These are phyloP conservation scores for Heliconius sara DNA, from an alignment of 2,888 invertebrate species.

Conservation along the genomic window DNA sequence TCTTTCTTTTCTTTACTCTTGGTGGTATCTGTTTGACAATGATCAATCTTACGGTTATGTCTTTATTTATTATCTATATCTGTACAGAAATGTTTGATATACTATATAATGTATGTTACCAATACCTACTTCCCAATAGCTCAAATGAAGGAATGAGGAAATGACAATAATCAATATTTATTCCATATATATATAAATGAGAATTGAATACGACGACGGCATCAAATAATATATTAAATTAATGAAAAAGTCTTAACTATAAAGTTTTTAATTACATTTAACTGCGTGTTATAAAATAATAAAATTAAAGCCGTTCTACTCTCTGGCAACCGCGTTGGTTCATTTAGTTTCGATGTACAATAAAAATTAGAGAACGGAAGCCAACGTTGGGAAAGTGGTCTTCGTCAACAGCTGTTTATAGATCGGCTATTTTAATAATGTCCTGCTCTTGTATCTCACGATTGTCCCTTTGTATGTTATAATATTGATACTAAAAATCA, in stretches of 20 bases:
- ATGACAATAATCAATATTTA: too few relatives aligned
- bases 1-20: background rate
- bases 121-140: background rate
- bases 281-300: background rate
- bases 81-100: background rate
- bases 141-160: too few relatives aligned
- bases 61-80: background rate
- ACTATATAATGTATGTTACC: background rate
- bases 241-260: background rate
- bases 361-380: slow-evolving; percentile 53
- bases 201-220: too few relatives aligned
- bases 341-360: slow-evolving; percentile 39
- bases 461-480: background rate
- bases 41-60: too few relatives aligned
- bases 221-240: background rate
- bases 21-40: background rate
- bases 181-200: too few relatives aligned
- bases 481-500: background rate
- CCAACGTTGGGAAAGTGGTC: slow-evolving; percentile 59
- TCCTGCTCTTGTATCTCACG: slow-evolving; percentile 46
- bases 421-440: slow-evolving; percentile 61
- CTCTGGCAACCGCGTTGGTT: slow-evolving; percentile 22
- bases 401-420: slow-evolving; percentile 80
- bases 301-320: slow-evolving; percentile 6
- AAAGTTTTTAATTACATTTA: background rate